Evolutionary conservation across 2,113 vertebrate genomes (phyloP).

Genomic region (Ptychochromis oligacanthus): DNA sequence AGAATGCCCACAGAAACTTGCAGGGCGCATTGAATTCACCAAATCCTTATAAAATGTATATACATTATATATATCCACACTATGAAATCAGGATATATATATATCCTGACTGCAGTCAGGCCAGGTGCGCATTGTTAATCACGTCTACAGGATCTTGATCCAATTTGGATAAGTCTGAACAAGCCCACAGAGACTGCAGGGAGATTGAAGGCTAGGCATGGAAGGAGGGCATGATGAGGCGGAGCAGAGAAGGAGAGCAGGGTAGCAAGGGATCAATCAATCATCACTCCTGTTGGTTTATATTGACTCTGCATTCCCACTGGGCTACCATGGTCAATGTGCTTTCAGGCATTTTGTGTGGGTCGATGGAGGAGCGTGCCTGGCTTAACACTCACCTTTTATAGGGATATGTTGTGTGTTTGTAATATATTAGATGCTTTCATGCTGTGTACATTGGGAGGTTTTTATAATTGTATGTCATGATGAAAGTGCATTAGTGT

Average conservation of each 20-base stretch:
- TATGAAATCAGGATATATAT: no score
- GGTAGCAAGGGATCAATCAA: slow-evolving; percentile 74
- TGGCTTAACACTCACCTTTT: slow-evolving; percentile 69
- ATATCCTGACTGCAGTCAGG: no score
- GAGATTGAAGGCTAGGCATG: slow-evolving; percentile 26
- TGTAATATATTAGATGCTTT: slow-evolving; percentile 41
- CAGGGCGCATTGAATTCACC: no score
- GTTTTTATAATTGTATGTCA: slow-evolving; percentile 8
- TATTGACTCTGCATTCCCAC: slow-evolving; percentile 75
- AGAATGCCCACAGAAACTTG: not conserved
- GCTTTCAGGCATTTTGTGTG: slow-evolving; percentile 75
- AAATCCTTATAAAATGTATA: no score
- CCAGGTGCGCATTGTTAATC: not conserved
- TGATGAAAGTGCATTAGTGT: slow-evolving; percentile 8
- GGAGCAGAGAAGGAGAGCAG: slow-evolving; percentile 51
- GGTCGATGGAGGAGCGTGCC: slow-evolving; percentile 77
- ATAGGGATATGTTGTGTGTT: slow-evolving; percentile 44
- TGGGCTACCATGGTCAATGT: slow-evolving; percentile 72
- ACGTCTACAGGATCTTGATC: slow-evolving; percentile 36
- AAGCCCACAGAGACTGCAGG: slow-evolving; percentile 20
- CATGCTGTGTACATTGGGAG: not conserved
- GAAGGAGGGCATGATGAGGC: slow-evolving; percentile 53
- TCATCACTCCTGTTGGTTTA: slow-evolving; percentile 70
- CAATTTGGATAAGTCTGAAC: slow-evolving; percentile 42
- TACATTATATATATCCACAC: no score